Base-by-base conservation (phyloP, 1,140 invertebrate genomes). In the Aphidius ervi region DNA sequence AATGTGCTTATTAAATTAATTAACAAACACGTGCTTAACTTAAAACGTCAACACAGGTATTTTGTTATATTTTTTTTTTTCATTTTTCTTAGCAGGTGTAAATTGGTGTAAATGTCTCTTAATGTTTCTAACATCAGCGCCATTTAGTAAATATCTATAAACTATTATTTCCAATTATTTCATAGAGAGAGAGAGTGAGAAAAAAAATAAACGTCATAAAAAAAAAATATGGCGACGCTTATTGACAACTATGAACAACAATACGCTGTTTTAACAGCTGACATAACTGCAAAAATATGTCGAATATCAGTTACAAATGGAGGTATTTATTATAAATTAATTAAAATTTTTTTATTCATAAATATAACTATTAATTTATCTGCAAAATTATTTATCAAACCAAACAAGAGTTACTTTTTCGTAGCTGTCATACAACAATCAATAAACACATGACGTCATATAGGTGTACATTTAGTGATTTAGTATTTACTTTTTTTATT, bases 221-320 rank as follows among this genome's bases (percentile, higher is more conserved):
- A 0, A 16, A 16, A 16, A 31, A 31, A 31, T 31, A 88, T 89
- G 87, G 84, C 83, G 75, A 86, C 87, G 41, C 82, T 92, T 69
- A 86, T 92, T 70, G 88, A 90, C 69, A 88, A 87, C 62, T 92
- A 92, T 69, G 91, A 93, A 72, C 90, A 93, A 76, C 90, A 92
- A 78, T 92, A 92, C 79, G 88, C 89, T 42, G 82, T 89, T 64
- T 81, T 91, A 61, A 90, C 88, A 70, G 91, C 90, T 41, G 90
- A 92, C 78, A 89, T 92, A 59, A 93, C 90, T 6, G 86, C 89
- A 43, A 89, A 92, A 83, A 91, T 92, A 61, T 87, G 89, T 41
- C 81, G 86, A 67, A 75, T 92, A 58, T 82, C 83, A 64, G 74
- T 83, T 43, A 63, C 71, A 52, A 72, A 40, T 43, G 71, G 72